Evolutionary conservation across 2,888 invertebrate genomes (phyloP), one percentile per base, ranked within the genome.

Genomic region (Pristionchus arcanus): DNA sequence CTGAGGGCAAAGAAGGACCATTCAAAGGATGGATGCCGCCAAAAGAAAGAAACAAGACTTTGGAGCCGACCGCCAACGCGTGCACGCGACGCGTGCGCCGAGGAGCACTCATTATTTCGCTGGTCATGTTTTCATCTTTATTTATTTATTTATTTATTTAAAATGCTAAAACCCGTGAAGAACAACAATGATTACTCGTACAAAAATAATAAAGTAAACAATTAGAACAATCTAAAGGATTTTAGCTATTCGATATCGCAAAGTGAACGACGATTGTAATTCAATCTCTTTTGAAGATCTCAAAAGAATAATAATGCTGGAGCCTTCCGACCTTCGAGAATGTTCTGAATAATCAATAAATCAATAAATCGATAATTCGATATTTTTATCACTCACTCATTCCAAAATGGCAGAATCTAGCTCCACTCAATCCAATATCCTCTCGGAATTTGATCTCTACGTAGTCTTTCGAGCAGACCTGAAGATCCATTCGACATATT

Each of bases 391-490:
- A 21, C 85, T 85, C 31, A 85, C 85, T 55, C 85, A 85, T 85
- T 59, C 37, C 59, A 25, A 85, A 85, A 55, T 55, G 63, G 34
- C 85, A 85, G 37, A 85, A 85, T 85, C 85, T 21, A 2, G 85
- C 59, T 59, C 85, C 85, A 31, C 59, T 85, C n/a, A 85, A 11
- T n/a, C 85, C 59, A 13, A 85, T 5, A 85, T 85, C 85, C 4
- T 85, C 85, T 85, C 42, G 31, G 63, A 37, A 85, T 31, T 85
- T 85, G 1, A 85, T 85, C 63, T 85, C 85, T 25, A 85, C 59
- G 15, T 59, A 85, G 16, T 85, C 63, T 34, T 28, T 34, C 0
- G 59, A 85, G 19, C 85, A 85, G 31, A 85, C 63, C 85, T 85
- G 37, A 28, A 85, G 3, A 34, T 4, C 1, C 0, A 11, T 3